Base-by-base conservation (phyloP, 2,113 vertebrate species). In the Hippocampus abdominalis region DNA sequence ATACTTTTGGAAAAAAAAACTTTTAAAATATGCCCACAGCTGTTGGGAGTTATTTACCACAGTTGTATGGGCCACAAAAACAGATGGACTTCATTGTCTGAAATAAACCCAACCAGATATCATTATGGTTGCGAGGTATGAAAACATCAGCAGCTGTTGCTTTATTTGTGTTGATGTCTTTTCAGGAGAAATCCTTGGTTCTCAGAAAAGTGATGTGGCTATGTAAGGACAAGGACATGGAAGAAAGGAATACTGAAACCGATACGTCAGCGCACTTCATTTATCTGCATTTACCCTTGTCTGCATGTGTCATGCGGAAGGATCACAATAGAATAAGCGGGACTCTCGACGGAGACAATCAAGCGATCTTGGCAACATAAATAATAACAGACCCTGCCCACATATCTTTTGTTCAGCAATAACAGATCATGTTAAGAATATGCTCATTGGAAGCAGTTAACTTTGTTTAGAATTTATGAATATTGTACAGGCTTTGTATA, bases 61-160 rank as follows among this genome's bases (percentile, higher is more conserved):
- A 36, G 64, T 8, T 67, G 57, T 20, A 36, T 53, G 9, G 16
- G 29, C 62, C 59, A 7, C n/a, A 23, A 27, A 71, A 71, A 54
- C 44, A 61, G 54, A 66, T 44, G 32, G 46, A 10, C 12, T 42
- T 64, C 21, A 46, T 65, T 65, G 64, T 65, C 42, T 6, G 25
- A 53, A 15, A 59, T 59, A 21, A 59, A 66, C 27, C 29, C 59
- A 15, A 54, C 62, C 44, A 48, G 25, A 49, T 49, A 48, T 29
- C 44, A 66, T 48, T 49, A 48, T 66, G 64, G 42, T 27, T 21
- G 64, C 32, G 62, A 42, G 64, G 64, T 66, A 25, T 32, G 10
- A 66, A 49, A 29, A 66, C 64, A 66, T 51, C 44, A 66, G 46
- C 64, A 66, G 64, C 64, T 66, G 64, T 49, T 66, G 44, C 64